Base-by-base conservation (phyloP, 2,888 invertebrate genomes). In the Cephus runcator region DNA sequence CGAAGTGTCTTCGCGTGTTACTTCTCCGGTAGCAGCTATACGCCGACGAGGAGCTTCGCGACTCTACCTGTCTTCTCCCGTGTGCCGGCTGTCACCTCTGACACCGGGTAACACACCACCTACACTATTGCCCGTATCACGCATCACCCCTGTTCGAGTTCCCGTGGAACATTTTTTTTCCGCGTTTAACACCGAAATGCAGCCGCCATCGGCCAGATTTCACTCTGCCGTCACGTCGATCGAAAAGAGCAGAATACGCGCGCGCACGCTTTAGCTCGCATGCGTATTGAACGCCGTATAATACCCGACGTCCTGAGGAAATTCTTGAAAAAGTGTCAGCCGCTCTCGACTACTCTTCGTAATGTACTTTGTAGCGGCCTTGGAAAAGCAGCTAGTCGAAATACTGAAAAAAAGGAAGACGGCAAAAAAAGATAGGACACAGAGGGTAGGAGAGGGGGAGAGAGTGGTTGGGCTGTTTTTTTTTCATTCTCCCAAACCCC, bases 211-310 rank as follows among this genome's bases (percentile, higher is more conserved):
- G 86, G 86, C 85, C 87, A 85, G 84, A 86, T 86, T 85, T 84
- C 83, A 84, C 86, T 85, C 85, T 83, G 85, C 83, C 86, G 87
- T 86, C 87, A 86, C 88, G 90, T 90, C 91, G 91, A 91, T 91
- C 90, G 91, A 91, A 90, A 90, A 89, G 90, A 86, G 88, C 85
- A 79, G 79, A 79, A 84, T 83, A 83, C 87, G 85, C 87, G 87
- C 88, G 88, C 88, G 84, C 86, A 85, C 85, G 83, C 87, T 85
- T 87, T 82, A 87, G 86, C 83, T 85, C 90, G 90, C 90, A 90
- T 90, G 90, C 90, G 90, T 90, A 88, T 89, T 88, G 90, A 90
- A 89, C 90, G 75, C 33, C 75, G 75, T 33, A 40, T 40, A 31
- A 33, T 56, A 12, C 75, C 34, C 75, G 0, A 31, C 30, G 40